Evolutionary conservation across 1,140 invertebrate species (phyloP).

Genomic region (Pseudobourletiella spinata): DNA sequence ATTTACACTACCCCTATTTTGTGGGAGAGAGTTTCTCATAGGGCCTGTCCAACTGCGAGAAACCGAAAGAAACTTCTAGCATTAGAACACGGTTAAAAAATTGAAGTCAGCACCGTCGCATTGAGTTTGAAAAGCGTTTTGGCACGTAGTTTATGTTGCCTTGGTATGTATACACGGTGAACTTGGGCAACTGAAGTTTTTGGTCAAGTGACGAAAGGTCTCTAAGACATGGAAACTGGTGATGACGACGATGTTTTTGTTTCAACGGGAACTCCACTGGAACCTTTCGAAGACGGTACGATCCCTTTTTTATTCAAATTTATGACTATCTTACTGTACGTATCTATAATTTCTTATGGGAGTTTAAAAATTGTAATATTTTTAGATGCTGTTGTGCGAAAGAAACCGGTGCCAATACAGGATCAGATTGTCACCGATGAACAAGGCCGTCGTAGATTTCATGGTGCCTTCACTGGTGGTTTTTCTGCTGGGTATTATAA

Average conservation of each 20-base stretch:
- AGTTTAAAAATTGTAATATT: neutral
- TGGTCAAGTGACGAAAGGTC: too few species aligned
- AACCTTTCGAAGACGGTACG: conserved; percentile 68
- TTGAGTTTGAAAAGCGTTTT: too few species aligned
- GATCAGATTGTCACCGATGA: conserved; percentile 86
- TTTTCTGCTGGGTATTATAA: conserved; percentile 98
- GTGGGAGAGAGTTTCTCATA: too few species aligned
- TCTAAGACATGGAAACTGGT: conserved; percentile 4
- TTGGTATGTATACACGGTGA: too few species aligned
- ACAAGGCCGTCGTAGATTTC: conserved; percentile 83
- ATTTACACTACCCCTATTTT: too few species aligned
- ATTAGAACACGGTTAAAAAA: too few species aligned
- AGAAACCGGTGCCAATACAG: conserved; percentile 70
- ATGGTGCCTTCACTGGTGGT: conserved; percentile 98
- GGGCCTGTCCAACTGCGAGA: too few species aligned
- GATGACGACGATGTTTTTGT: conserved; percentile 59
- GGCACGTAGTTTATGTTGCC: too few species aligned
- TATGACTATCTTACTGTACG: conserved; percentile 8
- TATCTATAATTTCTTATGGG: conserved; percentile 8
- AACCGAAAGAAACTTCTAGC: too few species aligned
- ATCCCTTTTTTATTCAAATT: conserved; percentile 10
- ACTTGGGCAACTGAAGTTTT: too few species aligned
- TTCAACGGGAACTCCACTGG: conserved; percentile 62
- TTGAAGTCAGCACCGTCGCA: too few species aligned
- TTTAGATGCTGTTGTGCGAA: conserved; percentile 60